These are phyloP conservation scores for Anhinga anhinga DNA, from an alignment of 2,113 vertebrate species.

Conservation along the genomic window DNA sequence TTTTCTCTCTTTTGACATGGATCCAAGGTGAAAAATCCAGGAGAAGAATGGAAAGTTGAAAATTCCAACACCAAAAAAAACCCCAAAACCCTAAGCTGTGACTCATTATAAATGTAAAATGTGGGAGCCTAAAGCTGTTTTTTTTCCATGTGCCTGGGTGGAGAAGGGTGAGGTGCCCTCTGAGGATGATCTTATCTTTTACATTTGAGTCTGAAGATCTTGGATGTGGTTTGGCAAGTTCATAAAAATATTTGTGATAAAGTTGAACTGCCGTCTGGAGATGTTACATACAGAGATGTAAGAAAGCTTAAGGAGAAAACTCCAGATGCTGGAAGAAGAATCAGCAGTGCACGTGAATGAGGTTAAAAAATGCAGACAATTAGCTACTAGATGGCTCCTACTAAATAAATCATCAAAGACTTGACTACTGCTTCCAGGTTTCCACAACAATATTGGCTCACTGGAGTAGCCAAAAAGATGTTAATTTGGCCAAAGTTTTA, in stretches of 20 bases:
- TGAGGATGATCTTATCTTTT: conserved; percentile 54
- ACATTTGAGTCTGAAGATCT: conserved; percentile 20
- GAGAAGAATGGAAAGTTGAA: background rate
- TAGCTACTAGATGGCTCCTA: conserved; percentile 42
- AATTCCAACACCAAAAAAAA: background rate
- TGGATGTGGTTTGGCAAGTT: conserved; percentile 56
- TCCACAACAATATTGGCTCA: background rate
- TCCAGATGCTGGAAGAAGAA: conserved; percentile 32
- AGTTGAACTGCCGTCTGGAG: conserved; percentile 22
- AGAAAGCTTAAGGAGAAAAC: conserved; percentile 21
- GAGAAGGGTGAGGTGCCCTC: conserved; percentile 44
- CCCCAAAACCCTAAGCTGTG: background rate
- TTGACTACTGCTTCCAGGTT: conserved; percentile 45
- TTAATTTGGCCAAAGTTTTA: conserved; percentile 35
- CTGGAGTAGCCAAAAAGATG: background rate
- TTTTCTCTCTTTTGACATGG: background rate
- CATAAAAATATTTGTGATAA: conserved; percentile 46
- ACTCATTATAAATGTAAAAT: conserved; percentile 32
- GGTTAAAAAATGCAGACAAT: conserved; percentile 42
- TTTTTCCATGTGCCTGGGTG: conserved; percentile 5
- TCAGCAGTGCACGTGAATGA: background rate
- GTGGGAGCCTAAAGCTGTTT: conserved; percentile 11
- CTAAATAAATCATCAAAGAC: conserved; percentile 61
- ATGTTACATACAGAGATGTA: background rate
- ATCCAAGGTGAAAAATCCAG: background rate